Evolutionary conservation across 30 jellyfish, hydroid and myxozoan genomes (phyloP), one percentile per base, ranked within the genome.

Genomic region (Pseudorhiza aurosa): DNA sequence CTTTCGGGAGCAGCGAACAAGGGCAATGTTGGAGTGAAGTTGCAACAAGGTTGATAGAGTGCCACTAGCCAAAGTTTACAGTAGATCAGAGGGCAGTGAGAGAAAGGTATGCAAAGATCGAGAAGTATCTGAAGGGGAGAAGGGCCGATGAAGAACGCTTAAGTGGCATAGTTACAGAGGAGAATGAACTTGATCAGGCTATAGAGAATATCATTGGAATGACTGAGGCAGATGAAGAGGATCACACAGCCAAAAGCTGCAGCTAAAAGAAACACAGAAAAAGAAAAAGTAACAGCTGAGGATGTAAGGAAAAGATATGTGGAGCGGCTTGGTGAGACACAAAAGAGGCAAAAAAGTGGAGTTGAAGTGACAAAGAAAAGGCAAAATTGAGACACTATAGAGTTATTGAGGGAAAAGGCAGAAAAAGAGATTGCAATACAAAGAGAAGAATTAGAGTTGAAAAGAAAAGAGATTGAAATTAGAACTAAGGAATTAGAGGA

Each of bases 1-100:
- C 39, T 32, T 18, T 36, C 35, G 78, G 78, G 10, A 64, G 78
- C 58, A 64, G 78, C 18, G 78, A 64, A 36, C 30, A 42, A 42
- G 72, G 72, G 72, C 72, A 58, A 29, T 4, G 72, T 42, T 58
- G 72, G 72, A 49, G 63, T 21, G 40, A 58, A 2, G 72, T 58
- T 8, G 72, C 72, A 4, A 58, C 44, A 58, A 58, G 43, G 7
- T 22, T 58, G 42, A 58, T 18, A 18, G 43, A 58, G 22, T 19
- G 72, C 72, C 72, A 58, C 21, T 10, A 58, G 21, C 72, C 44
- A 19, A 58, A 19, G 17, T 58, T 5, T 58, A 18, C 2, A 18
- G 72, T 58, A 17, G 42, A 58, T 17, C 72, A 58, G 43, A 58
- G 72, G 72, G 72, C 72, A 58, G 72, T 58, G 37, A 58, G 72